Evolutionary conservation across 2,797 vertebrate genomes (phyloP), one percentile per base, ranked within the genome.

Genomic region (Philypnodon macrostomus): DNA sequence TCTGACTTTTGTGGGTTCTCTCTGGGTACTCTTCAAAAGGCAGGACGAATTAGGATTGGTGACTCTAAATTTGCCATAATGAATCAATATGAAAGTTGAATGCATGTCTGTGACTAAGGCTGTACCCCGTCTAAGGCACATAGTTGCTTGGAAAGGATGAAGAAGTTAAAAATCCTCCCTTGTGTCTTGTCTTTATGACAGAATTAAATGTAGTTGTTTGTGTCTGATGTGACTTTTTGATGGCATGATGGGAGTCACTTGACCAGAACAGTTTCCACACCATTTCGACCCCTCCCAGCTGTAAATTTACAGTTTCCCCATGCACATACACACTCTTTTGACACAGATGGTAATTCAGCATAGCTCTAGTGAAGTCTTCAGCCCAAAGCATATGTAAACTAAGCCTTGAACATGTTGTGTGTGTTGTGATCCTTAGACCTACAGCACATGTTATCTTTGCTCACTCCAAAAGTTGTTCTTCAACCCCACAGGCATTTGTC

Each of bases 201-300:
- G n/a, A n/a, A n/a, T n/a, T n/a, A n/a, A n/a, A 45, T 46, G 53
- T 45, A 61, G 54, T 17, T 37, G 33, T 31, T 48, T 63, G 57
- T 17, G 32, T 69, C 36, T 73, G 35, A 49, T n/a, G n/a, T n/a
- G n/a, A n/a, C n/a, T 23, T 47, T 71, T 57, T 71, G 67, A 79
- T 63, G 56, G 42, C 54, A 38, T 78, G 67, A 85, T 84, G 80
- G 79, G 61, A 84, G 58, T 90, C 81, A 86, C 75, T 83, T 89
- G 83, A 88, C 79, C 81, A 44, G 52, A 83, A 87, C 86, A 87
- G 60, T 77, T n/a, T n/a, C n/a, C n/a, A n/a, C n/a, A n/a, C n/a
- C n/a, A n/a, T n/a, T n/a, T n/a, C n/a, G n/a, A n/a, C n/a, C n/a
- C n/a, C n/a, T n/a, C n/a, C n/a, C n/a, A n/a, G n/a, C n/a, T 31